A percentile compares a stretch with the other conserved stretches of the same genome.
phyloP scores from a whole-genome alignment of 2,888 invertebrate species.

The Platycheirus rosarum region DNA sequence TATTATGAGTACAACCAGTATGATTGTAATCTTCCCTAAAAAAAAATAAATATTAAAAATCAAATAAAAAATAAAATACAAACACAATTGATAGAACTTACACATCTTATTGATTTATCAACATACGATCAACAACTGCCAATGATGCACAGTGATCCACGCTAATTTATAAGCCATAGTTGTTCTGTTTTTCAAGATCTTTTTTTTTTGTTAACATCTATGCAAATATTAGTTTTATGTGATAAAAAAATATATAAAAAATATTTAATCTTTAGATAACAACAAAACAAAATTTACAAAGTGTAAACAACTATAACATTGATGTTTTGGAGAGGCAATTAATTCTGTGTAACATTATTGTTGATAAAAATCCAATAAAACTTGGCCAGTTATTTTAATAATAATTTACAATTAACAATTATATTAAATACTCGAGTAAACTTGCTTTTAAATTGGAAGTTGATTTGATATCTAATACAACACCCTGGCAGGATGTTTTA shows the following conservation, averaged over 20 bases:
- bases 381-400: no score
- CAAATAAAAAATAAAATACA: no score
- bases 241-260: constrained; percentile 19
- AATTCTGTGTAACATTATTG: background rate
- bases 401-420: no score
- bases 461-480: no score
- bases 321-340: background rate
- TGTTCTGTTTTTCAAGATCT: background rate
- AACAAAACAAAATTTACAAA: no score
- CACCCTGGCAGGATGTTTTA: no score
- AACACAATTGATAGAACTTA: no score
- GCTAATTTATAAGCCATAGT: constrained; percentile 25
- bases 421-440: no score
- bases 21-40: background rate
- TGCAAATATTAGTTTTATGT: constrained; percentile 8
- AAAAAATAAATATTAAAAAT: background rate
- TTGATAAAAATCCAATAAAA: no score
- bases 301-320: background rate
- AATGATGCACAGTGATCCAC: constrained; percentile 24
- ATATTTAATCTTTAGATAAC: no score
- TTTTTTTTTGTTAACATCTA: background rate
- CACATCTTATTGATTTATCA: constrained; percentile 19
- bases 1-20: background rate
- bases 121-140: background rate
- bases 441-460: no score